Evolutionary conservation across 2,113 vertebrate species (phyloP).

Genomic region (Bothrops jararaca): DNA sequence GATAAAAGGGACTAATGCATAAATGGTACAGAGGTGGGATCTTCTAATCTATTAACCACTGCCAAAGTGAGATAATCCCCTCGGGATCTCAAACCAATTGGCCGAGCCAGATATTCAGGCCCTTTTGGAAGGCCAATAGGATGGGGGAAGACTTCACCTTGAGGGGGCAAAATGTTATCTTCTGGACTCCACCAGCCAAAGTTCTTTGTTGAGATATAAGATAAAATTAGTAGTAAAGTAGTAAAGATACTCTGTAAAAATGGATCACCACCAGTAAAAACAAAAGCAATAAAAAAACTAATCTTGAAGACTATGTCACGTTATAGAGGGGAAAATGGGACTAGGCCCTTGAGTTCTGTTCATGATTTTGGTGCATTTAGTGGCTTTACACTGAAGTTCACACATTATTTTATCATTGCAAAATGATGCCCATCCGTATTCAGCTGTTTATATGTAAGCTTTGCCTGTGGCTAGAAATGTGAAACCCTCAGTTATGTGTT

Average conservation of each 20-base stretch:
- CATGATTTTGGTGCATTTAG: neutral
- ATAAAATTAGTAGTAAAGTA: no score
- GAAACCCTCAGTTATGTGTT: neutral
- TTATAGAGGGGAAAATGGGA: neutral
- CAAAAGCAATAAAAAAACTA: neutral
- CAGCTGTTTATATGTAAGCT: neutral
- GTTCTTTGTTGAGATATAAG: no score
- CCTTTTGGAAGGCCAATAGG: no score
- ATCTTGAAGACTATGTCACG: neutral
- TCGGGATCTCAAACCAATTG: no score
- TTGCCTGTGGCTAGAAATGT: neutral
- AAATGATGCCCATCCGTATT: neutral
- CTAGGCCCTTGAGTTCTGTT: neutral
- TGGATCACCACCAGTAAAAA: neutral
- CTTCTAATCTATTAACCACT: no score
- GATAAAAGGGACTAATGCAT: no score
- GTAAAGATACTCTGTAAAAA: neutral
- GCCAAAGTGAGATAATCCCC: no score
- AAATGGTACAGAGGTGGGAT: no score
- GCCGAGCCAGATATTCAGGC: no score
- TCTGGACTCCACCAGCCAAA: no score
- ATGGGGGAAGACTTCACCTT: no score
- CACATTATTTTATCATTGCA: neutral
- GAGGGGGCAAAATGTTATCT: no score
- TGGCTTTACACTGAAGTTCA: neutral